phyloP scores from a whole-genome alignment of 2,797 vertebrate genomes.

The Rhinogobio ventralis region DNA sequence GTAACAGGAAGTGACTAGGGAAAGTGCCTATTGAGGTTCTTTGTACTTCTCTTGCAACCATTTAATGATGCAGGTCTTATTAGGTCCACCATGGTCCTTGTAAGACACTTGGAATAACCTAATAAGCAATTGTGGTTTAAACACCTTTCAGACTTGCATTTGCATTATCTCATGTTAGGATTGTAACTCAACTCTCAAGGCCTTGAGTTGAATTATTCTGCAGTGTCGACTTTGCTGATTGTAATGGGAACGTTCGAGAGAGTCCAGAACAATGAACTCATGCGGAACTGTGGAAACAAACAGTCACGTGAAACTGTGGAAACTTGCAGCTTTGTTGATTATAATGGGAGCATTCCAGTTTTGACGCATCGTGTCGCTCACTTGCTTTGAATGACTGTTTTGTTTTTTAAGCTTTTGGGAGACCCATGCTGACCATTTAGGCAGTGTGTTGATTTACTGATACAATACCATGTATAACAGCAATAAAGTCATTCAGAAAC shows the following conservation, averaged over 20 bases:
- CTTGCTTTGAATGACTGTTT: conserved; percentile 1
- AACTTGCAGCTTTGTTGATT: conserved; percentile 25
- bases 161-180: neutral
- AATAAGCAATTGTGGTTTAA: neutral
- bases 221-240: neutral
- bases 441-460: neutral
- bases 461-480: neutral
- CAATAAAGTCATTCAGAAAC: neutral
- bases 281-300: neutral
- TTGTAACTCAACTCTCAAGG: neutral
- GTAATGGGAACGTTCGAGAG: neutral
- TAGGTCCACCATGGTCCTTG: neutral
- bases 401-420: neutral
- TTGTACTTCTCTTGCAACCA: neutral
- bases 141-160: neutral
- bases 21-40: neutral
- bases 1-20: neutral
- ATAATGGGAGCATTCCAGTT: conserved; percentile 28
- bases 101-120: neutral
- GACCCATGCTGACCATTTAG: neutral
- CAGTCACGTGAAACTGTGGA: neutral
- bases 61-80: neutral
- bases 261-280: conserved; percentile 9
- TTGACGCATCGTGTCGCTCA: neutral
- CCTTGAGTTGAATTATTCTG: neutral